phyloP scores from a whole-genome alignment of 1,140 invertebrate genomes.

The Brachionus paranguensis region DNA sequence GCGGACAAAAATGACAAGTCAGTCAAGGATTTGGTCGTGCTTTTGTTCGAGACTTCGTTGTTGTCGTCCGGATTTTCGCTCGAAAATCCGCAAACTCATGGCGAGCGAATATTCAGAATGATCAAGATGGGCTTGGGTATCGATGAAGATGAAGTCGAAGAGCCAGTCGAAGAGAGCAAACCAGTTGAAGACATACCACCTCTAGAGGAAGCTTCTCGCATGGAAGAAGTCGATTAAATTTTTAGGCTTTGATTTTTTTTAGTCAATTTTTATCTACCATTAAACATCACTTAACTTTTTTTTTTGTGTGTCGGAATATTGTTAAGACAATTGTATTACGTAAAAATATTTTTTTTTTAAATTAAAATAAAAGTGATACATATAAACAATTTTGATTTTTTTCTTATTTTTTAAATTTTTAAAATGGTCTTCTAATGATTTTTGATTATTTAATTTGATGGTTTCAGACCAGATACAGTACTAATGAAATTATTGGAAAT shows the following conservation, averaged over 20 bases:
- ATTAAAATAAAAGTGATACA: neutral
- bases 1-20: conserved; percentile 95
- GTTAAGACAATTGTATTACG: neutral
- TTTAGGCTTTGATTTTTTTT: neutral
- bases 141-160: conserved; percentile 69
- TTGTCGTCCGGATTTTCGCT: conserved; percentile 53
- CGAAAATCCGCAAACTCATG: conserved; percentile 55
- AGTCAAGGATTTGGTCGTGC: conserved; percentile 60
- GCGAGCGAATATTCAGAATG: conserved; percentile 68
- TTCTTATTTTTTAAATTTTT: neutral
- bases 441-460: no score
- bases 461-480: no score
- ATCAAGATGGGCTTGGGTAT: conserved; percentile 86
- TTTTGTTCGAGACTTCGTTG: conserved; percentile 55
- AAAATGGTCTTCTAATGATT: no score
- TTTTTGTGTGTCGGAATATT: neutral
- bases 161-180: conserved; percentile 58
- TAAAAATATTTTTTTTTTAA: neutral
- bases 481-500: no score
- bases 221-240: conserved; percentile 95
- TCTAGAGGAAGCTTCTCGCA: conserved; percentile 81
- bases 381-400: neutral
- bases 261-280: neutral
- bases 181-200: conserved; percentile 66
- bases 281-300: neutral